Base-by-base conservation (phyloP, 2,888 invertebrate genomes). In the Cancer borealis region DNA sequence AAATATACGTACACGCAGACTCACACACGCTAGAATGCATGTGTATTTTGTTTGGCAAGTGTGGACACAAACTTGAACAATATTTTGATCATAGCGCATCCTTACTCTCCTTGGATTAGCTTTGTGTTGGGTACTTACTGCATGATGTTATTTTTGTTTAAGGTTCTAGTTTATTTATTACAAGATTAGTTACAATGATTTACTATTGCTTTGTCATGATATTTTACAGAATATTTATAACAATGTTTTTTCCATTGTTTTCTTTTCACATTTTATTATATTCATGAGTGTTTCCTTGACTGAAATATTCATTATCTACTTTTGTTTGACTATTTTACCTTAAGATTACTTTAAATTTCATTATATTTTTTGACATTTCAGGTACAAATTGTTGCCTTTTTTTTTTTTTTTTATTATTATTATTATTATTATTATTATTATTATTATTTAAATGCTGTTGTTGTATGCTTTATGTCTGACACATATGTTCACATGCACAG, bases 1-100 rank as follows among this genome's bases (percentile, higher is more conserved):
- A 89, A 47, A 89, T 54, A 89, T n/a, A 26, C 92, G 39, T 45
- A 92, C 79, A 92, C 92, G 45, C 79, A 92, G 73, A 92, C 92
- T 26, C 26, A 26, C 21, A 79, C 30, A 79, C 26, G 10, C 73
- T 26, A n/a, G 73, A 26, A 6, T 79, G 73, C 73, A 79, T 79
- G 73, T 3, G 54, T 54, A 10, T 54, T 54, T 17, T 17, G 54
- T 54, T 39, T 39, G 39, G 39, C 39, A 39, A 39, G 39, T 39
- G 39, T 39, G 39, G 39, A 39, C 54, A 54, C 14, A n/a, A n/a
- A n/a, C n/a, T n/a, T 73, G n/a, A 1, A 3, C 21, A 73, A n/a
- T n/a, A 4, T n/a, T 73, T 73, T 73, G n/a, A 21, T 73, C n/a
- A 73, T 73, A 54, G 54, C 54, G 54, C 54, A 4, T 73, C 17